Percentiles rank a stretch among this genome's conserved stretches.
phyloP scores from a whole-genome alignment of 2,888 invertebrate species.

The Synanthedon andrenaeformis region DNA sequence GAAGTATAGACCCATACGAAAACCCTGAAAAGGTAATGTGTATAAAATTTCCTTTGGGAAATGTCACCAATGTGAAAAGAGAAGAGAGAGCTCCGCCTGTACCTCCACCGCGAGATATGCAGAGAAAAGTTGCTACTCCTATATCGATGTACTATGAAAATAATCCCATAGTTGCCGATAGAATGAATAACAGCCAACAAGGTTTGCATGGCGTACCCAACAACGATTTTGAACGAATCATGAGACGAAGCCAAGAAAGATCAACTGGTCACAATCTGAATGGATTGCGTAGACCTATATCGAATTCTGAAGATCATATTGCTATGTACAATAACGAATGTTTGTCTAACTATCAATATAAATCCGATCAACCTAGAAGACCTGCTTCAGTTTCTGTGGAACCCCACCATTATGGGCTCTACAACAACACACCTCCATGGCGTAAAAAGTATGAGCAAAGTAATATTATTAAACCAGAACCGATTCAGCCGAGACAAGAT shows the following conservation, averaged over 20 bases:
- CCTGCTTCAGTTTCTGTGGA: slow-evolving; percentile 64
- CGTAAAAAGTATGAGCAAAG: slow-evolving; percentile 38
- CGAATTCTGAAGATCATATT: slow-evolving; percentile 64
- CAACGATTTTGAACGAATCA: slow-evolving; percentile 60
- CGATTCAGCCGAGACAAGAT: slow-evolving; percentile 53
- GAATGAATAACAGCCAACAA: slow-evolving; percentile 33
- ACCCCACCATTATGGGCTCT: slow-evolving; percentile 58
- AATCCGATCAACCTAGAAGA: slow-evolving; percentile 51
- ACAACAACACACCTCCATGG: slow-evolving; percentile 52
- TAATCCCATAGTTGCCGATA: slow-evolving; percentile 39
- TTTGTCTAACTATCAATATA: slow-evolving; percentile 34
- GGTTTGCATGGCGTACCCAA: slow-evolving; percentile 52
- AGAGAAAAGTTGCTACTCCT: slow-evolving; percentile 68
- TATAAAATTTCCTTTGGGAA: slow-evolving; percentile 65
- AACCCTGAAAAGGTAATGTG: slow-evolving; percentile 56
- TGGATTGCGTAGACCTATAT: slow-evolving; percentile 57
- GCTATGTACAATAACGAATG: slow-evolving; percentile 64
- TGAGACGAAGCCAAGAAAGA: slow-evolving; percentile 62
- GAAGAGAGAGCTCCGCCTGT: slow-evolving; percentile 75
- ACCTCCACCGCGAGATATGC: slow-evolving; percentile 84
- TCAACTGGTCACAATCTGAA: slow-evolving; percentile 54
- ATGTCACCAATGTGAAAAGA: slow-evolving; percentile 48
- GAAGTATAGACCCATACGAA: slow-evolving; percentile 45
- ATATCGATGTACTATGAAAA: slow-evolving; percentile 64
- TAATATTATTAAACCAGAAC: slow-evolving; percentile 46